Conservation (phyloP, 1,140 invertebrate species). For the Holotrichia oblita region DNA sequence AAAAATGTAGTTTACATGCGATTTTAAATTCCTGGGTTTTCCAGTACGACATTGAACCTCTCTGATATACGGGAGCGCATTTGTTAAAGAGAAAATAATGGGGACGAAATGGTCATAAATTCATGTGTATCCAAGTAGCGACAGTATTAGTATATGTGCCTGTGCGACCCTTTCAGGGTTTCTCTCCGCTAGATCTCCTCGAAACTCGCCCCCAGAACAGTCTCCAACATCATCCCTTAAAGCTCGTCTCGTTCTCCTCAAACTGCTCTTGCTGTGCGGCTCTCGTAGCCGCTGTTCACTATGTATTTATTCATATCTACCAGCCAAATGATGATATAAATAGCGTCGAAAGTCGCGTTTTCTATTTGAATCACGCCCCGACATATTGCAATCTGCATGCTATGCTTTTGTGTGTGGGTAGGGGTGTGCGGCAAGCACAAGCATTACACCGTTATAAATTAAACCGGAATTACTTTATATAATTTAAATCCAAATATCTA, state of each 20-base stretch:
- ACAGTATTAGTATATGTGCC: background rate
- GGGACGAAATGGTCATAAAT: slow-evolving; percentile 38
- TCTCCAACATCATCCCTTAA: background rate
- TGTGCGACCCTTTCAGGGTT: background rate
- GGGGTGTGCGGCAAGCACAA: background rate
- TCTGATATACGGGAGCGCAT: background rate
- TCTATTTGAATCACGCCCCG: slow-evolving; percentile 57
- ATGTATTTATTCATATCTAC: slow-evolving; percentile 58
- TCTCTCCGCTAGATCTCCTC: background rate
- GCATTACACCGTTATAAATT: slow-evolving; percentile 50
- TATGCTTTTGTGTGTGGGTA: background rate
- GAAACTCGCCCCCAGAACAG: background rate
- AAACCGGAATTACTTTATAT: slow-evolving; percentile 55
- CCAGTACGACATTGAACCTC: background rate
- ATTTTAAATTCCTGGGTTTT: slow-evolving; percentile 17
- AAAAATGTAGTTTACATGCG: background rate
- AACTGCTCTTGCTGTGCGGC: background rate
- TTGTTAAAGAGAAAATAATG: slow-evolving; percentile 38
- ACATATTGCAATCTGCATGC: slow-evolving; percentile 52
- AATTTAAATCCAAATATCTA: background rate
- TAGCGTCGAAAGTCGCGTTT: slow-evolving; percentile 57
- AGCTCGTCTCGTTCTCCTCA: background rate
- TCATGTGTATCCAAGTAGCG: slow-evolving; percentile 31
- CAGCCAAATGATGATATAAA: slow-evolving; percentile 58
- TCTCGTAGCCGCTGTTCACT: slow-evolving; percentile 47